Evolutionary conservation across 2,888 invertebrate species (phyloP), one percentile per base, ranked within the genome.

Genomic region (Phengaris arion): DNA sequence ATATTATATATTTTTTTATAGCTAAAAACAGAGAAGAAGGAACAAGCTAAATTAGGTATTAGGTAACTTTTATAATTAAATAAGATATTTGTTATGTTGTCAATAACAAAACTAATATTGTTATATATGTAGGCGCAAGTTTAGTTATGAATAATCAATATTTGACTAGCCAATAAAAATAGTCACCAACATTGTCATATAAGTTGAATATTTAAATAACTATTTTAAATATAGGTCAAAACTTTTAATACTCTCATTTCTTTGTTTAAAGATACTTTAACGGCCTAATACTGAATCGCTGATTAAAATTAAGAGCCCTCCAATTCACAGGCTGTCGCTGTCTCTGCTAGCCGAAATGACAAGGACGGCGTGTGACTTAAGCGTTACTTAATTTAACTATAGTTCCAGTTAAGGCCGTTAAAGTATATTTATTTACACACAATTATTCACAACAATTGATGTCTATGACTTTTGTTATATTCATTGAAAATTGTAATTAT

Each of bases 91-190:
- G 13, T 35, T 22, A 45, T 7, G 35, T 35, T 35, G 35, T 35
- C 35, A 35, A 64, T 12, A 64, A 64, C 64, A 64, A 35, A 5
- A 22, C 22, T 35, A 12, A 35, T 64, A 64, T 64, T 13, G 35
- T 35, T 35, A 64, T 10, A 64, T 6, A 35, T 0, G 12, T 64
- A 45, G 35, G 6, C 64, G 64, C 6, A 35, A 13, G 13, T 59
- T 59, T 22, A 64, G 35, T 45, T 6, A 12, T 10, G 35, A 64
- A 59, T 59, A 64, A 64, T 35, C 35, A 64, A 64, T 64, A 64
- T 64, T 64, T 64, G 64, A 64, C 35, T 64, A 64, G 64, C 35
- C 64, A 45, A 64, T 64, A 64, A 12, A 52, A 52, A 64, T 64
- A 13, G 35, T 64, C 64, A 64, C 64, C 6, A 64, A 64, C 12